phyloP scores from a whole-genome alignment of 2,888 invertebrate genomes.

The Amaurobius ferox region DNA sequence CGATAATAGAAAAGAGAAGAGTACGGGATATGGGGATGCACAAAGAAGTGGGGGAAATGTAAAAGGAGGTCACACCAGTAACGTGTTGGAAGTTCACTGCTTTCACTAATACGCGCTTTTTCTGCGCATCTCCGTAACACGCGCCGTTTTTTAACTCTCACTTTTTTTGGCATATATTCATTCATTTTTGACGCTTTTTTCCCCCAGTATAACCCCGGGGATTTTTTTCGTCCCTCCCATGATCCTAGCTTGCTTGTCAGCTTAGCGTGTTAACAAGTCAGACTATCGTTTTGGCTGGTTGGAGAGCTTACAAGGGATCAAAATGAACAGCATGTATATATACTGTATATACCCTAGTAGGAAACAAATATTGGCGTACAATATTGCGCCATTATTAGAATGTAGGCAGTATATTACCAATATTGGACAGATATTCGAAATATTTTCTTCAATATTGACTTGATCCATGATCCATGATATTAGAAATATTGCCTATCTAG shows the following conservation, averaged over 20 bases:
- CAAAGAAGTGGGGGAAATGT: conserved; percentile 16
- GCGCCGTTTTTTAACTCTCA: conserved; percentile 16
- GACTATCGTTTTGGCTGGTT: conserved; percentile 9
- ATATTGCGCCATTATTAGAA: no score
- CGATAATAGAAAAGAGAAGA: conserved; percentile 39
- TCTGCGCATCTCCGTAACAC: conserved; percentile 31
- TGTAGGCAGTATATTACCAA: no score
- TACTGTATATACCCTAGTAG: neutral
- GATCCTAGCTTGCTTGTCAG: conserved; percentile 19
- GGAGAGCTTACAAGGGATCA: conserved; percentile 12
- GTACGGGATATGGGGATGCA: conserved; percentile 10
- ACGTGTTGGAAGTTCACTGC: conserved; percentile 58
- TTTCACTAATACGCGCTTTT: conserved; percentile 54
- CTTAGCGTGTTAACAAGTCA: conserved; percentile 32
- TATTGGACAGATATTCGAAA: no score
- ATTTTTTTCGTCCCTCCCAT: neutral
- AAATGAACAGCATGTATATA: conserved; percentile 2
- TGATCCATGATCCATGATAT: no score
- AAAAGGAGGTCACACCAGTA: conserved; percentile 63
- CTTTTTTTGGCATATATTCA: conserved; percentile 23
- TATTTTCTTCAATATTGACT: no score
- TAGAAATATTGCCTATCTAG: no score
- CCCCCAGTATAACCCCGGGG: neutral
- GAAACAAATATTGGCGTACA: no score
- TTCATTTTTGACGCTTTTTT: conserved; percentile 14